A percentile compares a stretch with the other conserved stretches of the same genome.
Evolutionary conservation across 2,797 vertebrate species (phyloP).

Genomic region (Denticeps clupeoides): DNA sequence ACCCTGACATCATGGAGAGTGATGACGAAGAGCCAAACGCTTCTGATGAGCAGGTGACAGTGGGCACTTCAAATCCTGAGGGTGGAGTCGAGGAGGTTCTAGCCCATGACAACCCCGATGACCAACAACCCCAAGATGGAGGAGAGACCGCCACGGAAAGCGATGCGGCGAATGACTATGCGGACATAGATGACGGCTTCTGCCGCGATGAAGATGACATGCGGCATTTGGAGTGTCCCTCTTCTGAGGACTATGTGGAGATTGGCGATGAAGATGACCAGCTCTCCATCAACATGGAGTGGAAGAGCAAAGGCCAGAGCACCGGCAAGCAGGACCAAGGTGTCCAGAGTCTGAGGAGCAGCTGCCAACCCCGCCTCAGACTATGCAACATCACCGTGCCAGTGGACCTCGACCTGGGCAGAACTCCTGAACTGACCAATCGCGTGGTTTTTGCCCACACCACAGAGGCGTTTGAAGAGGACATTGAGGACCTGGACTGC

Average conservation of each 20-base stretch:
- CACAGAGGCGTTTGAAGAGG: slow-evolving; percentile 68
- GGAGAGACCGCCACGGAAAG: slow-evolving; percentile 37
- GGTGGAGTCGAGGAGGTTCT: slow-evolving; percentile 51
- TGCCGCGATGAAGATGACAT: slow-evolving; percentile 38
- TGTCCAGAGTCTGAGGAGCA: slow-evolving; percentile 44
- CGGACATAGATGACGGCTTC: slow-evolving; percentile 58
- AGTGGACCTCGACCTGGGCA: slow-evolving; percentile 51
- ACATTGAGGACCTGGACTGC: slow-evolving; percentile 69
- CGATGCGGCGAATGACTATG: slow-evolving; percentile 57
- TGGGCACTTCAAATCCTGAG: slow-evolving; percentile 40
- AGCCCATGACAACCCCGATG: slow-evolving; percentile 27
- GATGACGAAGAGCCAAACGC: slow-evolving; percentile 32
- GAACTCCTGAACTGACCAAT: slow-evolving; percentile 63
- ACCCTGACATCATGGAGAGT: slow-evolving; percentile 46
- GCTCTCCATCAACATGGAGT: slow-evolving; percentile 50
- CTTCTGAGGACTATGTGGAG: slow-evolving; percentile 67
- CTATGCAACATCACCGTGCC: slow-evolving; percentile 69
- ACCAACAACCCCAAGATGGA: slow-evolving; percentile 25
- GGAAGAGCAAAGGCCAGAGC: slow-evolving; percentile 51
- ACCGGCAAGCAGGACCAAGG: slow-evolving; percentile 45
- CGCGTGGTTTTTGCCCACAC: slow-evolving; percentile 66
- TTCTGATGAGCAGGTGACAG: slow-evolving; percentile 28
- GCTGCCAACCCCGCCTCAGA: slow-evolving; percentile 65
- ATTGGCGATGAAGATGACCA: slow-evolving; percentile 65
- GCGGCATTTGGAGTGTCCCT: slow-evolving; percentile 48